These are phyloP conservation scores for Zaprionus bogoriensis DNA, from an alignment of 2,888 invertebrate genomes.

Conservation along the genomic window DNA sequence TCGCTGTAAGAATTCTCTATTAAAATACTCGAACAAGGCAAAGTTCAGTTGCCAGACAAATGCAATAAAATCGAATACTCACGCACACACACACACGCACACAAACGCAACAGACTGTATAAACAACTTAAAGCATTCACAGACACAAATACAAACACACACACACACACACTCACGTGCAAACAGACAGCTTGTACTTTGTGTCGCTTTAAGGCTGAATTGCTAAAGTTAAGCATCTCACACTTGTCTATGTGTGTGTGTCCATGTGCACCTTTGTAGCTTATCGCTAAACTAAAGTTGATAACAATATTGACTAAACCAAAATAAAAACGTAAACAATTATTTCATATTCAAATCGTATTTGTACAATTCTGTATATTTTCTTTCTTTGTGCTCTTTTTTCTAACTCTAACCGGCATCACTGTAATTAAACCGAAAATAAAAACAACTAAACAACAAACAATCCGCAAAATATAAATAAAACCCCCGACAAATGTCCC, in stretches of 20 bases:
- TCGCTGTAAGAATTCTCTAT: neutral
- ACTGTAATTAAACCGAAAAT: slow-evolving; percentile 51
- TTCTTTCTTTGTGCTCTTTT: slow-evolving; percentile 69
- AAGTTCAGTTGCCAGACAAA: slow-evolving; percentile 9
- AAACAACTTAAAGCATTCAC: neutral
- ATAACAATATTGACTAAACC: slow-evolving; percentile 16
- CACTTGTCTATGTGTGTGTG: slow-evolving; percentile 17
- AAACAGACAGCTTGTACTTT: slow-evolving; percentile 35
- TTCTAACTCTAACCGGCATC: slow-evolving; percentile 52
- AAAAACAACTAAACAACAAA: slow-evolving; percentile 15
- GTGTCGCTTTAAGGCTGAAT: slow-evolving; percentile 26
- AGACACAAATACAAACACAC: neutral
- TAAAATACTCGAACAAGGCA: neutral
- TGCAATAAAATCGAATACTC: slow-evolving; percentile 12
- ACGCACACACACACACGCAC: neutral
- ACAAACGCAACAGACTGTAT: neutral
- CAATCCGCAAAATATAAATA: slow-evolving; percentile 10
- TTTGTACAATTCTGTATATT: slow-evolving; percentile 66
- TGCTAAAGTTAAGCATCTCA: neutral
- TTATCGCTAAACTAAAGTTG: slow-evolving; percentile 15
- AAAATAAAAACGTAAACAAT: slow-evolving; percentile 20
- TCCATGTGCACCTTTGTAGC: slow-evolving; percentile 26
- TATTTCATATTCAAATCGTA: slow-evolving; percentile 42
- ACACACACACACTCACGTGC: neutral
- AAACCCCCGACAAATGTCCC: neutral